Evolutionary conservation across 2,113 vertebrate genomes (phyloP).

Genomic region (Eulacestoma nigropectus): DNA sequence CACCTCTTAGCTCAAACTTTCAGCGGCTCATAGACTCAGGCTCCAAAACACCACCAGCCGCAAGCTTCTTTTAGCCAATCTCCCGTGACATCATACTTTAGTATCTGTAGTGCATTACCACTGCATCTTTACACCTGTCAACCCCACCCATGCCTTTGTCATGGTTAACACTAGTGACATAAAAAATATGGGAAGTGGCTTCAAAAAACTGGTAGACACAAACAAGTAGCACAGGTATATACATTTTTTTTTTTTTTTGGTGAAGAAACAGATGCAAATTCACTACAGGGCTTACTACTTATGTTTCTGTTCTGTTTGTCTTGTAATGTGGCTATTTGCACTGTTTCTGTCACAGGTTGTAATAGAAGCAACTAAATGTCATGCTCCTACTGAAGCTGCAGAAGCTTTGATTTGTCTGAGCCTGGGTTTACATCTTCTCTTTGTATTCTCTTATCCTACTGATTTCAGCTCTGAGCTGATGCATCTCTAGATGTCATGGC

Average conservation of each 20-base stretch:
- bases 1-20: not conserved
- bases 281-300: not conserved
- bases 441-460: not conserved
- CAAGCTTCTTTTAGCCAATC: not conserved
- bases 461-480: not conserved
- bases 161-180: not conserved
- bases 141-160: not conserved
- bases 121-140: not conserved
- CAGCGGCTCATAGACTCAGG: not conserved
- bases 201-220: not conserved
- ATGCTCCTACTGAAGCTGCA: not conserved
- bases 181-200: not conserved
- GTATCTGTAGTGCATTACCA: not conserved
- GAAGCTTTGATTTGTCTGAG: not conserved
- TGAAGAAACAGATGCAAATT: not conserved
- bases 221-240: not conserved
- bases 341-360: not conserved
- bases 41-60: not conserved
- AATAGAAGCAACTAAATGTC: not conserved
- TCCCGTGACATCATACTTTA: rapidly evolving
- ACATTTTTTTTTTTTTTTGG: not conserved
- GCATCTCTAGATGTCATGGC: not conserved
- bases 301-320: not conserved
- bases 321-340: not conserved
- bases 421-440: not conserved